Conservation (phyloP, 2,888 invertebrate genomes). For the Brenthis daphne region DNA sequence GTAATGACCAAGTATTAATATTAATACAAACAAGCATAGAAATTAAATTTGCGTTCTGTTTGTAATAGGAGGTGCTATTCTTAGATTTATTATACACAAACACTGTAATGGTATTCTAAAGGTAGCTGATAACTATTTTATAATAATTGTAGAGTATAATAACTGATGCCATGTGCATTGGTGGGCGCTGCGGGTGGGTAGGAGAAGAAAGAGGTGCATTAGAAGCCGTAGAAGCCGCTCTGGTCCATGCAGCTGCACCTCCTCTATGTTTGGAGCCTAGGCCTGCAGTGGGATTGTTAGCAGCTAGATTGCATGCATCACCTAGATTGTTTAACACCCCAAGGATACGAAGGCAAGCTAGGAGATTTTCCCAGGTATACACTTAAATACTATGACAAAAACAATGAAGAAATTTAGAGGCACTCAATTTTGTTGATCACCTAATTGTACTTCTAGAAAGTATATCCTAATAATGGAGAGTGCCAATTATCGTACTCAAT, state of each 20-base stretch:
- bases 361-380: slow-evolving; percentile 88
- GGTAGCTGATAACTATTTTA: slow-evolving; percentile 31
- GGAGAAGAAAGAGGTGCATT: slow-evolving; percentile 87
- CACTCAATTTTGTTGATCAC: too few relatives aligned
- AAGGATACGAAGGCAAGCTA: slow-evolving; percentile 87
- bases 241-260: slow-evolving; percentile 92
- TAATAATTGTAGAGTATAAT: slow-evolving; percentile 79
- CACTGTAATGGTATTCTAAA: background rate
- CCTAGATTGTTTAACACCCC: slow-evolving; percentile 88
- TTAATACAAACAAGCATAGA: too few relatives aligned
- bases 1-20: too few relatives aligned
- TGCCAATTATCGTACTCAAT: too few relatives aligned
- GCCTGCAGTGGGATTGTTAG: slow-evolving; percentile 89
- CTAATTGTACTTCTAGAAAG: too few relatives aligned
- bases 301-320: slow-evolving; percentile 89
- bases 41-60: too few relatives aligned
- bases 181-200: slow-evolving; percentile 83
- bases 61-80: too few relatives aligned
- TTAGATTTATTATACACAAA: too few relatives aligned
- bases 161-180: slow-evolving; percentile 84
- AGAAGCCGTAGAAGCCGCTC: slow-evolving; percentile 88
- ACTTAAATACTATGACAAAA: too few relatives aligned
- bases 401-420: too few relatives aligned
- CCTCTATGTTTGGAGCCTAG: slow-evolving; percentile 95
- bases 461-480: too few relatives aligned